phyloP scores from a whole-genome alignment of 2,888 invertebrate genomes.

The Hirtodrosophila alboralis region DNA sequence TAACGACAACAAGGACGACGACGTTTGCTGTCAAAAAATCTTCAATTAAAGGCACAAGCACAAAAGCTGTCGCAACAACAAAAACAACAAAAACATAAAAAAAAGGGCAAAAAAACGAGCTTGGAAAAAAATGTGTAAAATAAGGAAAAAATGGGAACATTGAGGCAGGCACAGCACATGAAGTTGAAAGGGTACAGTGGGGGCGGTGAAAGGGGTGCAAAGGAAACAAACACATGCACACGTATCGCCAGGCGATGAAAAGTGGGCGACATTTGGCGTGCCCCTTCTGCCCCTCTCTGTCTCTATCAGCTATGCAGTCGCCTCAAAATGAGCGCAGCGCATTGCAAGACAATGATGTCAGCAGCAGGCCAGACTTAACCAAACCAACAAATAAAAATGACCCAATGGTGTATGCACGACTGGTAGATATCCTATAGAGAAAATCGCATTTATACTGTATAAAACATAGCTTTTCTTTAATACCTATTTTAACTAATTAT shows the following conservation, averaged over 20 bases:
- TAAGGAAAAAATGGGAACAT: constrained; percentile 54
- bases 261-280: constrained; percentile 39
- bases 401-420: too few relatives aligned
- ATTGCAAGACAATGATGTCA: constrained; percentile 77
- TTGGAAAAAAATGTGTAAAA: constrained; percentile 45
- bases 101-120: constrained; percentile 30
- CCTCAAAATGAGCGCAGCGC: constrained; percentile 66
- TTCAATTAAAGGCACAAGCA: constrained; percentile 76
- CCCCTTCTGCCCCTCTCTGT: constrained; percentile 33
- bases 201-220: neutral
- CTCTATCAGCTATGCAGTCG: constrained; percentile 58
- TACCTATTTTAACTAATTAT: too few relatives aligned
- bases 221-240: constrained; percentile 19
- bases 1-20: constrained; percentile 34
- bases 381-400: constrained; percentile 17
- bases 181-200: neutral
- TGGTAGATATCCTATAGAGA: too few relatives aligned
- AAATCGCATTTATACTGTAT: too few relatives aligned
- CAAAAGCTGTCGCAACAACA: constrained; percentile 65
- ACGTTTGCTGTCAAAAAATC: constrained; percentile 76
- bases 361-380: constrained; percentile 52
- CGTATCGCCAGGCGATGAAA: constrained; percentile 23
- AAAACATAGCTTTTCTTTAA: too few relatives aligned
- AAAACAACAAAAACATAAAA: constrained; percentile 26
- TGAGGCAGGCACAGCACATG: constrained; percentile 28